Conservation (phyloP, 2,797 vertebrate genomes). For the Amblyraja radiata region DNA sequence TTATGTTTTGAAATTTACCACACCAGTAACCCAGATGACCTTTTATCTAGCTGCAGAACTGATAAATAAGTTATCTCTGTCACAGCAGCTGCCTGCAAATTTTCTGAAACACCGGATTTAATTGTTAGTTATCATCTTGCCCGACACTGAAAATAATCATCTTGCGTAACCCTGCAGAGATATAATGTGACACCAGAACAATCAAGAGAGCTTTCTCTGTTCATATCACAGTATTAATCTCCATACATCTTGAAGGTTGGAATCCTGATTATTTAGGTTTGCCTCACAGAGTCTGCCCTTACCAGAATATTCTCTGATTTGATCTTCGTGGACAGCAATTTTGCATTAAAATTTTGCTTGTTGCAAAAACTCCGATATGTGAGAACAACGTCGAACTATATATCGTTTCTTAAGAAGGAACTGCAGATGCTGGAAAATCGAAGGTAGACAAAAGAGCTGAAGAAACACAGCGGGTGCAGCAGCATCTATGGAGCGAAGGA, state of each 20-base stretch:
- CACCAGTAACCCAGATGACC: background rate
- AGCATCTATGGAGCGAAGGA: no score
- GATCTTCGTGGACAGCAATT: background rate
- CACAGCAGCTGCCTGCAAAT: slow-evolving; percentile 10
- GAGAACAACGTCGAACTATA: background rate
- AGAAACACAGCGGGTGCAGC: no score
- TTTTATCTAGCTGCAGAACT: slow-evolving; percentile 4
- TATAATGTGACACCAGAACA: background rate
- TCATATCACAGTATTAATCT: slow-evolving; percentile 9
- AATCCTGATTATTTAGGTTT: background rate
- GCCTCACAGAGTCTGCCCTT: background rate
- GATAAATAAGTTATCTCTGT: slow-evolving; percentile 27
- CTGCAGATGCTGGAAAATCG: no score
- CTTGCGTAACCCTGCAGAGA: background rate
- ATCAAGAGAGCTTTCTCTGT: background rate
- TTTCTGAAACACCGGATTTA: background rate
- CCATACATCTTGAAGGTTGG: background rate
- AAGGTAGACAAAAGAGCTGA: no score
- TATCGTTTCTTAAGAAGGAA: no score
- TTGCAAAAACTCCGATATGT: background rate
- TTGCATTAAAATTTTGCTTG: background rate
- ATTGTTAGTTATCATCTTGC: slow-evolving; percentile 9
- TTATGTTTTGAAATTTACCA: background rate
- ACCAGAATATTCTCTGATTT: background rate
- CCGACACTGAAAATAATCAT: slow-evolving; percentile 12